Conservation (phyloP, 2,113 vertebrate genomes). For the Dicerorhinus sumatrensis region DNA sequence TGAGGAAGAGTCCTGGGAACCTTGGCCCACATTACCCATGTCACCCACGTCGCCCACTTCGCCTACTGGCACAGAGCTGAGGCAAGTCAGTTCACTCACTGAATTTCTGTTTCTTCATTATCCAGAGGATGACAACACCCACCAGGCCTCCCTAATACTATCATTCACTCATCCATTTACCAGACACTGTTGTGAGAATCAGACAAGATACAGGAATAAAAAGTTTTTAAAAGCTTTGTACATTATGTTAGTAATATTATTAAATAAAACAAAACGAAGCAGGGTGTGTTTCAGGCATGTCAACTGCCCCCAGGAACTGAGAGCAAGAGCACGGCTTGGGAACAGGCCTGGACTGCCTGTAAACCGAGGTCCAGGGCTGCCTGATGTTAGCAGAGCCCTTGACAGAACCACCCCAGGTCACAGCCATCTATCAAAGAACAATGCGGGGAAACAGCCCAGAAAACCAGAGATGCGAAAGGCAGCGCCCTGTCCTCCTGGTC, state of each 20-base stretch:
- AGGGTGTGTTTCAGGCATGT: background rate
- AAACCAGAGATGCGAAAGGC: background rate
- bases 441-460: background rate
- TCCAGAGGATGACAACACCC: background rate
- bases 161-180: background rate
- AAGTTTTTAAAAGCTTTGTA: background rate
- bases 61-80: background rate
- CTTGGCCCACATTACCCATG: rapidly evolving
- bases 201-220: background rate
- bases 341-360: background rate
- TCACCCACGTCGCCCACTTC: rapidly evolving
- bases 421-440: background rate
- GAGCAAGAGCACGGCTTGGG: background rate
- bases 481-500: background rate
- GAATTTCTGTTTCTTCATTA: background rate
- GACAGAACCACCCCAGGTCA: background rate
- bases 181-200: background rate
- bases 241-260: background rate
- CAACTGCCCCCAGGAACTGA: background rate
- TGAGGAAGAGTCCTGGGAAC: background rate
- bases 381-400: background rate
- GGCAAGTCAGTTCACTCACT: background rate
- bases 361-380: background rate
- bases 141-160: background rate
- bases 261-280: background rate